Conservation (phyloP, 1,140 invertebrate genomes). For the Pachypeltis micranthus region DNA sequence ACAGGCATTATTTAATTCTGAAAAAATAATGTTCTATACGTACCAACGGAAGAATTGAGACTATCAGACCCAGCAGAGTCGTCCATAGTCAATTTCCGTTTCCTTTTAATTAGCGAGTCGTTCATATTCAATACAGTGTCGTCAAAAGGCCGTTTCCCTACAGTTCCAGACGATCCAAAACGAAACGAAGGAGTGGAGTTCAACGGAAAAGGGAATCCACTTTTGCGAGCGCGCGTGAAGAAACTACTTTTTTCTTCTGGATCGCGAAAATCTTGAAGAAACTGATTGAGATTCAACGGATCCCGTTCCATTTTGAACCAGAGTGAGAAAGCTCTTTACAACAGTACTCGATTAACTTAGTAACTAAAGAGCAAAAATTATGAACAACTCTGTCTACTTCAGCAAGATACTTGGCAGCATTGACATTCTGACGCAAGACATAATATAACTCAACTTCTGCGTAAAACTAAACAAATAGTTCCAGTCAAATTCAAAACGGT, state of each 20-base stretch:
- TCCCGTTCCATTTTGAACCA: too few relatives aligned
- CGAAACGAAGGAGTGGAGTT: neutral
- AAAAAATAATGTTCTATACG: too few relatives aligned
- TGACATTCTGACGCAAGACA: too few relatives aligned
- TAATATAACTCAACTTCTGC: too few relatives aligned
- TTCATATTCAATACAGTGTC: constrained; percentile 17
- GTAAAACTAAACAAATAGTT: too few relatives aligned
- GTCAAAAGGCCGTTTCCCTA: constrained; percentile 13
- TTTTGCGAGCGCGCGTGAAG: neutral
- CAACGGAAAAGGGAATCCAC: neutral
- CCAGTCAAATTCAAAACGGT: too few relatives aligned
- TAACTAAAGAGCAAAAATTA: too few relatives aligned
- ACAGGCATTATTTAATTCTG: neutral
- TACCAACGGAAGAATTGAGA: neutral
- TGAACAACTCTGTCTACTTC: too few relatives aligned
- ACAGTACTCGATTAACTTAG: too few relatives aligned
- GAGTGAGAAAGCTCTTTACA: too few relatives aligned
- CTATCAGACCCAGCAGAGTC: neutral
- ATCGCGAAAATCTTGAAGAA: neutral
- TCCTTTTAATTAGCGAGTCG: constrained; percentile 16
- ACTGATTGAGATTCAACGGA: neutral
- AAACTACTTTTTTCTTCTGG: neutral
- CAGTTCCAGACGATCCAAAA: neutral
- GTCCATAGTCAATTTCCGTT: neutral
- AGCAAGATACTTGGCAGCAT: too few relatives aligned